Conservation (phyloP, 2,888 invertebrate species). For the Ptilodon capucinus region DNA sequence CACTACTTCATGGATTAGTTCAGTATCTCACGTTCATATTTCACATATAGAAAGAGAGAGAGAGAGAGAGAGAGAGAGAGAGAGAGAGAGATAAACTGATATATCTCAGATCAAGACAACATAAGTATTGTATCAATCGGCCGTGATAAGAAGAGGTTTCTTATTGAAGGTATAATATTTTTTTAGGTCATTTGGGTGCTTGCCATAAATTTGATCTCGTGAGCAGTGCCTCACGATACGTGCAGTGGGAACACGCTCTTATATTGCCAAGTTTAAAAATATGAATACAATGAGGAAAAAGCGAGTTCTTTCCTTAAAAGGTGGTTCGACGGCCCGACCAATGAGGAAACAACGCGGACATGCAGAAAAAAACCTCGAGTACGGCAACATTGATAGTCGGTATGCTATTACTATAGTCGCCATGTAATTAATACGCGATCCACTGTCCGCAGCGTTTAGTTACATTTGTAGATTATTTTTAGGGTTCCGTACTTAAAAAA, state of each 20-base stretch:
- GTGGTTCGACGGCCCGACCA: constrained; percentile 35
- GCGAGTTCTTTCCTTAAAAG: constrained; percentile 46
- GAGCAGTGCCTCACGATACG: background rate
- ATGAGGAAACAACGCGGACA: constrained; percentile 44
- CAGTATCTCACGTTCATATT: too few species aligned
- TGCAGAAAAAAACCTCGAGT: constrained; percentile 26
- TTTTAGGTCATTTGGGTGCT: too few species aligned
- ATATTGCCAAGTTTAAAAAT: constrained; percentile 20
- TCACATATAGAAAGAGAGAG: too few species aligned
- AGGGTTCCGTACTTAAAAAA: too few species aligned
- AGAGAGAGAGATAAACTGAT: too few species aligned
- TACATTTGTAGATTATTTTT: constrained; percentile 8
- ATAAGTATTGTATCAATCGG: too few species aligned
- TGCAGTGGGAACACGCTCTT: background rate
- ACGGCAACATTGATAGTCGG: constrained; percentile 15
- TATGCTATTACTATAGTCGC: constrained; percentile 26
- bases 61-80: too few species aligned
- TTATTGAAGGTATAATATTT: too few species aligned
- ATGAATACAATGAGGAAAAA: constrained; percentile 47
- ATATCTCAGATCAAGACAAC: too few species aligned
- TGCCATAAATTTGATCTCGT: too few species aligned
- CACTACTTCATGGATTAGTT: too few species aligned
- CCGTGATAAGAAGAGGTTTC: too few species aligned
- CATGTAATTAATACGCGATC: constrained; percentile 13
- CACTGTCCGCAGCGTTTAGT: constrained; percentile 12